Base-by-base conservation (phyloP, 2,113 vertebrate genomes). In the Platysteira castanea region DNA sequence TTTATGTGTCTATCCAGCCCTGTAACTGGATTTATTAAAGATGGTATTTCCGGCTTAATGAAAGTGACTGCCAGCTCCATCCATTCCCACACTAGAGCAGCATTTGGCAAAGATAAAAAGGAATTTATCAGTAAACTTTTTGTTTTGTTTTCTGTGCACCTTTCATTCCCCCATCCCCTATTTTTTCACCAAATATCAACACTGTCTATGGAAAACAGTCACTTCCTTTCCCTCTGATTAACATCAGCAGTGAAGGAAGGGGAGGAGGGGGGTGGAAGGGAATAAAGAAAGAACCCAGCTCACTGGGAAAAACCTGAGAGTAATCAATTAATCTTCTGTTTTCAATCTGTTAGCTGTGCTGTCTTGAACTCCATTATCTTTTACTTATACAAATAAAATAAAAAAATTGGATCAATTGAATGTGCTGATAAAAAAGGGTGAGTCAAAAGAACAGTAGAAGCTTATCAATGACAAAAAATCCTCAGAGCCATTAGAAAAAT, bases 121-220 rank as follows among this genome's bases (percentile, higher is more conserved):
- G 52, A 92, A 89, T 85, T 84, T 95, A 91, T 83, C 89, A 90
- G 71, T 71, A 92, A 92, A 79, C 27, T 37, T 93, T 95, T 95
- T 95, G 31, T 63, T 77, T 90, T 90, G 76, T 85, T 94, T 97
- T 96, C 83, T 92, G 47, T 91, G 74, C 88, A 96, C 92, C 93
- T 95, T 90, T 91, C 60, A 69, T 23, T 91, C 46, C 63, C 37
- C 30, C 28, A 35, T 41, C 13, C 24, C 53, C 87, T 96, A 84
- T 97, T 98, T 97, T 97, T 97, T 96, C 84, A 94, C 78, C 61
- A 93, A 93, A 95, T 98, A 98, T 97, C 96, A 96, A 60, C 86
- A 89, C 77, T 98, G 94, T 95, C 84, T 70, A 76, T 96, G 89
- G 93, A 98, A 98, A 98, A 98, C 93, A 96, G 35, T 52, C 79